Evolutionary conservation across 2,797 vertebrate genomes (phyloP), one percentile per base, ranked within the genome.

Genomic region (Columba guinea): DNA sequence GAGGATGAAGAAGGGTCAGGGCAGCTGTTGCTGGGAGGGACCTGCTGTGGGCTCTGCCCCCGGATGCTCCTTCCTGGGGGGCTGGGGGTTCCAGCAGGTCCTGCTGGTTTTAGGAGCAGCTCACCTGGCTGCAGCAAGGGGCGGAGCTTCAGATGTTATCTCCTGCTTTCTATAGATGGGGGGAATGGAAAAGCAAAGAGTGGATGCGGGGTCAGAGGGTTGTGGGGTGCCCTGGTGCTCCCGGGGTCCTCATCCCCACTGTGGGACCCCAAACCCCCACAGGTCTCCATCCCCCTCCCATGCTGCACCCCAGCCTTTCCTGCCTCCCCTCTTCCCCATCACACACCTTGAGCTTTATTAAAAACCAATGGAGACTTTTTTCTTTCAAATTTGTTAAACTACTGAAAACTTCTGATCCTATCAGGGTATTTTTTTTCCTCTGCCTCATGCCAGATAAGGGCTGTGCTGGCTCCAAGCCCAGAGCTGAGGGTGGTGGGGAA

Each of bases 361-460:
- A 84, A 95, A 80, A 37, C 69, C 58, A 34, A 4, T 20, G 37
- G 78, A 93, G 60, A 60, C 22, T 46, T 60, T 16, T 24, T 51
- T 27, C 39, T 78, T 39, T 22, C 67, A 76, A 69, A 28, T 95
- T 89, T 94, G 84, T 93, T 77, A n/a, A 86, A 93, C 46, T 93
- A 49, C 74, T 91, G 79, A 90, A 86, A 94, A 90, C 73, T 96
- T 91, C 48, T 70, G 97, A 84, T 95, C 35, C 22, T 89, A 94
- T 92, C 92, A 74, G 74, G 35, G 8, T 39, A 39, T 15, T 87
- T 63, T 59, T 78, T 27, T 62, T 2, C 9, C 56, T 63, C 90
- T 95, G 75, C 80, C 86, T 94, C 6, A 0, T 89, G 89, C 70
- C 80, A 96, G 94, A 97, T 96, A 96, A 97, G 82, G 91, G 64